Percentiles rank a stretch among this genome's conserved stretches.
These are phyloP conservation scores for Circaetus gallicus DNA, from an alignment of 2,113 vertebrate species.

Conservation along the genomic window DNA sequence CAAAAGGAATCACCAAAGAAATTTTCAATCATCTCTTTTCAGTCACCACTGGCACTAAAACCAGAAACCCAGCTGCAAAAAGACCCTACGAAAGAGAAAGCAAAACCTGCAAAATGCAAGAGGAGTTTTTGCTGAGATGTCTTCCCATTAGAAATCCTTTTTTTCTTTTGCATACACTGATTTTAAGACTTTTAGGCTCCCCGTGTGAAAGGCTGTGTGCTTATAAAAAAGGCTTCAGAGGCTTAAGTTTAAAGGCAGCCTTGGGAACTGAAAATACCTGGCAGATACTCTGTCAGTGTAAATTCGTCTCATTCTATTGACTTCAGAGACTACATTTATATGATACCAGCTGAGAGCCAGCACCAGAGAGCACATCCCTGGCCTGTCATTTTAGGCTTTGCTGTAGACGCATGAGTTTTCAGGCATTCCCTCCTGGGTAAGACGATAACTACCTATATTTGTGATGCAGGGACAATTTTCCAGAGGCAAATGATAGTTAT, in stretches of 20 bases:
- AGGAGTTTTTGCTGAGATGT: not conserved
- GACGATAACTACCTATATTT: not conserved
- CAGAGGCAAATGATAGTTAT: not conserved
- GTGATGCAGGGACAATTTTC: not conserved
- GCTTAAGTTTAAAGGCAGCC: conserved; percentile 1
- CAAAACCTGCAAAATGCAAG: not conserved
- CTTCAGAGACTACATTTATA: not conserved
- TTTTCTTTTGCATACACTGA: not conserved
- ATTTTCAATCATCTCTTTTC: not conserved
- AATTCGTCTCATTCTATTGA: not conserved
- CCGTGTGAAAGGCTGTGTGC: not conserved
- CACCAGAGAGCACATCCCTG: not conserved
- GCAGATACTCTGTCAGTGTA: not conserved
- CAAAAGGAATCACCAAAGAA: not conserved
- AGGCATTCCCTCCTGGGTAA: not conserved
- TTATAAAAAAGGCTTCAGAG: not conserved
- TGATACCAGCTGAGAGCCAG: not conserved
- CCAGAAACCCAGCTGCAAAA: not conserved
- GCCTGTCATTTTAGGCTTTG: not conserved
- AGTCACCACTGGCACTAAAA: not conserved
- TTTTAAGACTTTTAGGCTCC: not conserved
- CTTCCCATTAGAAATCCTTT: not conserved
- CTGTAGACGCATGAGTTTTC: not conserved
- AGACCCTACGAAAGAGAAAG: not conserved
- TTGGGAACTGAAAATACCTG: not conserved